Evolutionary conservation across 1,140 invertebrate genomes (phyloP), one percentile per base, ranked within the genome.

Genomic region (Zaprionus africanus): DNA sequence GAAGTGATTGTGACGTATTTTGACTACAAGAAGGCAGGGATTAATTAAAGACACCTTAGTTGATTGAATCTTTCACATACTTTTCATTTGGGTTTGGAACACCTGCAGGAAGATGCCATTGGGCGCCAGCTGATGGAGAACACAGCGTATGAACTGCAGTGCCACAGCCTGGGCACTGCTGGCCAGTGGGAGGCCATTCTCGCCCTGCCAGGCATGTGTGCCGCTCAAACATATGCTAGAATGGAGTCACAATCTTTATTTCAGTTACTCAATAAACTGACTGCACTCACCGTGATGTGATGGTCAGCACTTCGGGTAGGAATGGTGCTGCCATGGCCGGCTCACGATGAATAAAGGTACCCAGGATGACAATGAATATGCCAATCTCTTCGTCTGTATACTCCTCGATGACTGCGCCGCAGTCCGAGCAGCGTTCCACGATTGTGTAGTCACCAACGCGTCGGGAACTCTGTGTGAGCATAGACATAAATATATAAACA

Each of bases 341-440:
- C 92, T 99, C 98, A 49, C 98, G 94, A 92, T 99, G 98, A 70
- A 99, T 97, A 93, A 98, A 99, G 1, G 99, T 99, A 24, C 97
- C 97, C 56, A 99, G 93, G 64, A 97, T 96, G 28, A 99, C 97
- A 73, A 99, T 97, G 90, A 98, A 98, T 26, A 99, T 94, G 1
- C 98, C 98, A 41, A 99, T 94, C 92, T 99, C 99, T 92, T 99
- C 98, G 93, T 99, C 98, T 78, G 97, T 98, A 92, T 99, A 99
- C 88, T 98, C 96, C 94, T 99, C 98, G 78, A 97, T 95, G 1
- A 96, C 91, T 62, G 95, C 94, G 49, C 97, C 97, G 92, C 97
- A 98, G 91, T 98, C 96, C 3, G 96, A 95, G 87, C 93, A 95
- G 92, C 95, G 94, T 56, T 96, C 94, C 73, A 94, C 94, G 56